Conservation (phyloP, 2,888 invertebrate species). For the Achlya flavicornis region DNA sequence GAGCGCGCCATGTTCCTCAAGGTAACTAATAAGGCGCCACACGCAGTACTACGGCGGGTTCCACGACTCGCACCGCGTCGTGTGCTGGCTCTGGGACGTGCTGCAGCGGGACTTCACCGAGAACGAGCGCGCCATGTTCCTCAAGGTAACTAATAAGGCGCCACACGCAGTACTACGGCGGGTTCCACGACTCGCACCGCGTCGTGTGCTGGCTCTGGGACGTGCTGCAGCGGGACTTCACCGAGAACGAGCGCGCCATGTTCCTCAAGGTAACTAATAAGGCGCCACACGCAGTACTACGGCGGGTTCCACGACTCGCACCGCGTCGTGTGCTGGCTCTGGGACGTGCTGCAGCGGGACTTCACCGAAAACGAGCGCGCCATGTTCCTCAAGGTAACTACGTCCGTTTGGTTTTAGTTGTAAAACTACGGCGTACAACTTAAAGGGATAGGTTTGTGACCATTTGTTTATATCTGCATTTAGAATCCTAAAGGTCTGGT, state of each 20-base stretch:
- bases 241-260: constrained; percentile 94
- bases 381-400: too few species aligned
- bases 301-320: constrained; percentile 99
- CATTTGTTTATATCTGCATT: too few species aligned
- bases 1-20: constrained; percentile 98
- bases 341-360: constrained; percentile 98
- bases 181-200: constrained; percentile 98
- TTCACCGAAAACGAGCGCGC: constrained; percentile 96
- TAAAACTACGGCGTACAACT: too few species aligned
- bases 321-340: constrained; percentile 98
- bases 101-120: constrained; percentile 97
- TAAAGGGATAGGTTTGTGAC: too few species aligned
- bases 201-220: constrained; percentile 99
- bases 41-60: constrained; percentile 99
- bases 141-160: constrained; percentile 82
- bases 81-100: constrained; percentile 99
- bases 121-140: constrained; percentile 88
- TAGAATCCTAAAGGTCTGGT: too few species aligned
- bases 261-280: constrained; percentile 91
- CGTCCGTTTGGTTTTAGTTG: too few species aligned
- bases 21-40: constrained; percentile 87
- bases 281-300: constrained; percentile 98
- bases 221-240: constrained; percentile 97
- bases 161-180: constrained; percentile 99
- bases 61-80: constrained; percentile 98